These are phyloP conservation scores for Argyrosomus japonicus DNA, from an alignment of 2,113 vertebrate species.

Conservation along the genomic window DNA sequence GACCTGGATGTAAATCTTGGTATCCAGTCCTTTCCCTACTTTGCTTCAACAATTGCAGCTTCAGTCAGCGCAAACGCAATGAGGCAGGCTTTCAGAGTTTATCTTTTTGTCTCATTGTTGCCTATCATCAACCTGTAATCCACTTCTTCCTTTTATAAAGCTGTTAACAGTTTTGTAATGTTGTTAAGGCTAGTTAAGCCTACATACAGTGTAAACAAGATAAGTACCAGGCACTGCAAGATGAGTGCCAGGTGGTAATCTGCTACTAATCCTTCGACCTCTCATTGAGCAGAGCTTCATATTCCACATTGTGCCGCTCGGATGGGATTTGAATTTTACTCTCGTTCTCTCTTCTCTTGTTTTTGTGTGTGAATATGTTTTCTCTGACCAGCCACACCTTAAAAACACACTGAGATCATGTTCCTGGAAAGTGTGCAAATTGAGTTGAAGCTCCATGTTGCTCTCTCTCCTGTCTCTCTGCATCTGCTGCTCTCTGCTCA, in stretches of 20 bases:
- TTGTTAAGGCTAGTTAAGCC: constrained; percentile 37
- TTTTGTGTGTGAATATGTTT: constrained; percentile 53
- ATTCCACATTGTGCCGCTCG: constrained; percentile 10
- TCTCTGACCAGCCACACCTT: constrained; percentile 69
- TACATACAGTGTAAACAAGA: constrained; percentile 51
- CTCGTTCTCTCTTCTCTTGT: constrained; percentile 22
- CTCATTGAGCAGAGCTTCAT: constrained; percentile 28
- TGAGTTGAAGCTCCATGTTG: constrained; percentile 59
- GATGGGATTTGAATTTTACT: constrained; percentile 23
- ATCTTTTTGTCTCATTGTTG: constrained; percentile 16
- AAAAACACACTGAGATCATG: constrained; percentile 76
- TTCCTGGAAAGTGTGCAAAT: constrained; percentile 65
- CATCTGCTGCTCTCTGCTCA: neutral
- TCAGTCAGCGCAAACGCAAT: neutral
- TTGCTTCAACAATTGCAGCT: neutral
- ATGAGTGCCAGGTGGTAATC: constrained; percentile 50
- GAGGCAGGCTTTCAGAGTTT: neutral
- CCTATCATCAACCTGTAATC: constrained; percentile 39
- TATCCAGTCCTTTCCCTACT: neutral
- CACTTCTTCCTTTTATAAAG: constrained; percentile 38
- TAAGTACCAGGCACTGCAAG: constrained; percentile 27
- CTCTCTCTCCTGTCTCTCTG: constrained; percentile 6
- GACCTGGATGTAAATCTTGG: neutral
- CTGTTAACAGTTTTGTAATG: constrained; percentile 53
- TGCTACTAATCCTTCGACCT: constrained; percentile 18